A percentile compares a stretch with the other conserved stretches of the same genome.
Evolutionary conservation across 2,888 invertebrate genomes (phyloP).

Genomic region (Acanthosepion esculentum): DNA sequence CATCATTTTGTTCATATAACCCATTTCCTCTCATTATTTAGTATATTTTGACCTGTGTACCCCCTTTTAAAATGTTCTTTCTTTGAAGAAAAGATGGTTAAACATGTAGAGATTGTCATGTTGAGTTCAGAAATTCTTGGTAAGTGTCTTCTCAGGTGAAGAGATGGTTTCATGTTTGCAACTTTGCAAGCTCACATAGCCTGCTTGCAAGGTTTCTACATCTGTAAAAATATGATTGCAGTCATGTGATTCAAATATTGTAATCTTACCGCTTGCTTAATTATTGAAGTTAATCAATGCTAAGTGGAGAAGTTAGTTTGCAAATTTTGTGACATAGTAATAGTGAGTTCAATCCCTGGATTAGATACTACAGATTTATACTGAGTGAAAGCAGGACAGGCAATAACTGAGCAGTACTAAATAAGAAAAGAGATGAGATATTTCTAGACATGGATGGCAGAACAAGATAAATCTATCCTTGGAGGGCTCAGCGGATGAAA

Average conservation of each 20-base stretch:
- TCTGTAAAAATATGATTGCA: background rate
- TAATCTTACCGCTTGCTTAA: too few species aligned
- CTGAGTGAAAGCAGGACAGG: too few species aligned
- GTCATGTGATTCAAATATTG: too few species aligned
- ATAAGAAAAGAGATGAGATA: too few species aligned
- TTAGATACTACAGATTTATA: too few species aligned
- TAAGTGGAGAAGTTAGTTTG: background rate
- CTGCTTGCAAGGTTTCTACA: background rate
- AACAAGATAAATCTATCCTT: too few species aligned
- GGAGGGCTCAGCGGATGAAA: too few species aligned
- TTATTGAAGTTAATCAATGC: background rate
- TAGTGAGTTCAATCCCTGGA: too few species aligned
- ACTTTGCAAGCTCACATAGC: background rate
- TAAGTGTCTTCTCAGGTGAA: background rate
- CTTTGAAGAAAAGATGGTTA: background rate
- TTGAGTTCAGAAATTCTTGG: background rate
- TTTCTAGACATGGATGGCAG: too few species aligned
- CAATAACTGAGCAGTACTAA: too few species aligned
- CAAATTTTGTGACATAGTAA: too few species aligned
- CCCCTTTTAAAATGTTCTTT: background rate
- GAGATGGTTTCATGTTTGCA: background rate
- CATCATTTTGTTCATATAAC: background rate
- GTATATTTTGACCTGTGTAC: background rate
- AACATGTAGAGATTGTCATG: background rate
- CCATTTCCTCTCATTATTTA: background rate